Evolutionary conservation across 2,888 invertebrate genomes (phyloP).

Genomic region (Lysandra bellargus): DNA sequence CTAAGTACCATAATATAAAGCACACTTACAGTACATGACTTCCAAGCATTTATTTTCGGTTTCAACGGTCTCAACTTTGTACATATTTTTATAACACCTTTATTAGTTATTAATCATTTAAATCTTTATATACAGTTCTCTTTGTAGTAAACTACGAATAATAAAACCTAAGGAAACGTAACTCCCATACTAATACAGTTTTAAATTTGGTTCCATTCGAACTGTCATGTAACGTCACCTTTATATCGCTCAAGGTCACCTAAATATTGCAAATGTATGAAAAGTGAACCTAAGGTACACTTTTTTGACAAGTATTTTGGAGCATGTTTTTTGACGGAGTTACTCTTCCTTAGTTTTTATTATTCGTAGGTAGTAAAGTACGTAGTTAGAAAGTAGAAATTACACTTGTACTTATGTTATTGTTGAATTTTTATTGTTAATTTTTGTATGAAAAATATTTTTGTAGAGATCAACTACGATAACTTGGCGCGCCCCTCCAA

Average conservation of each 20-base stretch:
- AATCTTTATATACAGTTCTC: neutral
- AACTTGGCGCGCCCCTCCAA: no score
- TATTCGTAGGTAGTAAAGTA: neutral
- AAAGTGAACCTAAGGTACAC: no score
- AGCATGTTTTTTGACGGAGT: no score
- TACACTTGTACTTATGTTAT: neutral
- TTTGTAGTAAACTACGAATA: no score
- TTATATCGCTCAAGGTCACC: no score
- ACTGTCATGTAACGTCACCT: no score
- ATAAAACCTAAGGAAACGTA: no score
- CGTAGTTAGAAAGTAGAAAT: neutral
- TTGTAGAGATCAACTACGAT: neutral
- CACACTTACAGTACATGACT: neutral
- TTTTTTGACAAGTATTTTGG: no score
- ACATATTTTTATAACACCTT: neutral
- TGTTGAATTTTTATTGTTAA: conserved; percentile 7
- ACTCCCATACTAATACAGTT: no score
- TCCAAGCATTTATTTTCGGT: neutral
- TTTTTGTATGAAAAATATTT: neutral
- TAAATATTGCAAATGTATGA: no score
- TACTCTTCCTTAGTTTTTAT: no score
- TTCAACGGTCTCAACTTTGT: neutral
- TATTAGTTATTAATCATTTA: neutral
- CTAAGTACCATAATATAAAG: neutral
- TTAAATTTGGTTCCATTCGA: no score